These are phyloP conservation scores for Chondrilla cf. caribensis DNA, from an alignment of 37 sponge, comb jelly and placozoan genomes.

Conservation along the genomic window DNA sequence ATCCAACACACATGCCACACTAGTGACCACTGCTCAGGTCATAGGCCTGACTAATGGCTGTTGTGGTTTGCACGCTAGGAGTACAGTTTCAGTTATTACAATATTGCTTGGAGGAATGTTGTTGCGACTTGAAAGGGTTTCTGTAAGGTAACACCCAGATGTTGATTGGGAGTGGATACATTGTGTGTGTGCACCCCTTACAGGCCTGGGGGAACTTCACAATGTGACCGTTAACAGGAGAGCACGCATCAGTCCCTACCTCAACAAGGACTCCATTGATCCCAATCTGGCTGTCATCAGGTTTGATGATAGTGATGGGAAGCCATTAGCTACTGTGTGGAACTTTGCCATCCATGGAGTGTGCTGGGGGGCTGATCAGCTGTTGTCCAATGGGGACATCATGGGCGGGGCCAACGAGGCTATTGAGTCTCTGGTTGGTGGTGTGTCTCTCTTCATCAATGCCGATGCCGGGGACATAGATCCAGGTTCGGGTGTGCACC, in stretches of 20 bases:
- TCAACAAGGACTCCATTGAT: constrained; percentile 30
- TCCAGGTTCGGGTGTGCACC: constrained; percentile 31
- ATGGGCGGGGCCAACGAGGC: constrained; percentile 42
- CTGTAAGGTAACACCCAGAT: too few species aligned
- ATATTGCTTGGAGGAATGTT: too few species aligned
- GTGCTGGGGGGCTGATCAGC: constrained; percentile 35
- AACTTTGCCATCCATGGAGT: constrained; percentile 53
- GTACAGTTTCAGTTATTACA: too few species aligned
- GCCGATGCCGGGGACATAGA: constrained; percentile 51
- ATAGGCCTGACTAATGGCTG: too few species aligned
- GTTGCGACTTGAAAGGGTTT: too few species aligned
- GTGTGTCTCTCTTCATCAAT: constrained; percentile 41
- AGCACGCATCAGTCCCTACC: constrained; percentile 35
- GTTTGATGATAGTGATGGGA: constrained; percentile 28
- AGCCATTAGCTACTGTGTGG: constrained; percentile 46
- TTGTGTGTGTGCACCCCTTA: neutral
- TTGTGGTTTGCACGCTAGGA: too few species aligned
- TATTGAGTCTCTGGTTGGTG: constrained; percentile 34
- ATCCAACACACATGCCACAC: too few species aligned
- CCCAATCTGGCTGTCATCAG: constrained; percentile 40
- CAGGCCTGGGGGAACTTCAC: constrained; percentile 21
- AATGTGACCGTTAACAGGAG: constrained; percentile 35
- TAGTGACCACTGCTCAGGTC: too few species aligned
- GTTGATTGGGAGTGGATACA: too few species aligned
- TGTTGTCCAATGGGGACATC: constrained; percentile 40